Conservation (phyloP, 2,797 vertebrate genomes). For the Paguma larvata region DNA sequence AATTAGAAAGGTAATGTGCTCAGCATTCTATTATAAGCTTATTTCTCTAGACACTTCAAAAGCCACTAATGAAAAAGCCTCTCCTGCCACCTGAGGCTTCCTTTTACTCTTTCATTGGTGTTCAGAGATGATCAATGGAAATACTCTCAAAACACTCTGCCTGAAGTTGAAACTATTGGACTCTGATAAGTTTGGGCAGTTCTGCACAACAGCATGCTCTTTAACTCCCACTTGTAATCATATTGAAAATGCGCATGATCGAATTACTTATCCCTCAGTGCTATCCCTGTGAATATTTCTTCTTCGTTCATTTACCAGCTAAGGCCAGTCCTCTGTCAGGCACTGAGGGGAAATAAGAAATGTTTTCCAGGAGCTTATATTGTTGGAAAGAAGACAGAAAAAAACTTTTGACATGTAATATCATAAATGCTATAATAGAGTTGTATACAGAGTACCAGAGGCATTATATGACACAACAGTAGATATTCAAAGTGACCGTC, state of each 20-base stretch:
- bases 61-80: slow-evolving; percentile 23
- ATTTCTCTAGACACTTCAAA: slow-evolving; percentile 59
- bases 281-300: neutral
- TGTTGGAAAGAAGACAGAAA: slow-evolving; percentile 6
- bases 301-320: neutral
- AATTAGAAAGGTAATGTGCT: slow-evolving; percentile 27
- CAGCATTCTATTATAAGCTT: slow-evolving; percentile 44
- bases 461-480: neutral
- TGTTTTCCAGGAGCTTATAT: neutral
- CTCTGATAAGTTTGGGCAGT: slow-evolving; percentile 13
- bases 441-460: neutral
- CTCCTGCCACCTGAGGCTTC: slow-evolving; percentile 12
- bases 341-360: neutral
- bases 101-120: neutral
- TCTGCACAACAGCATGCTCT: neutral
- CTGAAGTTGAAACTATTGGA: slow-evolving; percentile 5
- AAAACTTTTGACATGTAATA: neutral
- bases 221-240: slow-evolving; percentile 34
- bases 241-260: slow-evolving; percentile 15
- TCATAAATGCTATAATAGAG: neutral
- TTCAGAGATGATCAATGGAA: slow-evolving; percentile 63
- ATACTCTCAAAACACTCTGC: slow-evolving; percentile 35
- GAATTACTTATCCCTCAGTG: neutral
- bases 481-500: neutral
- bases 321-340: neutral